Evolutionary conservation across 2,888 invertebrate genomes (phyloP).

Genomic region (Listrodromus nycthemerus): DNA sequence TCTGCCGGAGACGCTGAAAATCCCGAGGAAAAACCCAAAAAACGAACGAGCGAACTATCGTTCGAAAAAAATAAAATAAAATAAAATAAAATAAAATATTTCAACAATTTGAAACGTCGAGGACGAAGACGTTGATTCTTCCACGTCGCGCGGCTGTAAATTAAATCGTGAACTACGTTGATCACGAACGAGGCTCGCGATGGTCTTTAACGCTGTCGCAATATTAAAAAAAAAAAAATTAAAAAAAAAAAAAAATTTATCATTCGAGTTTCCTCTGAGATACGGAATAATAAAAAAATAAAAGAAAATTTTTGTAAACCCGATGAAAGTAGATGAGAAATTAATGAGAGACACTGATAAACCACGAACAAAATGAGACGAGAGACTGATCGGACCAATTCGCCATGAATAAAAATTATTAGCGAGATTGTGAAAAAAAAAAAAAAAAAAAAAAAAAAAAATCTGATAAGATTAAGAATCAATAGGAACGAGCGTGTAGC

Average conservation of each 20-base stretch:
- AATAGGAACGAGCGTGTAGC: background rate
- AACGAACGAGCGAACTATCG: conserved; percentile 18
- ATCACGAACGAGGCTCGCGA: background rate
- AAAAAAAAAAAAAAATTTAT: no score
- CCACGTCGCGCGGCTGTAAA: background rate
- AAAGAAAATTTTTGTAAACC: no score
- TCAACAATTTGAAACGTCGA: background rate
- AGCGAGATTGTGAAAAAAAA: background rate
- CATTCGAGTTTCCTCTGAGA: no score
- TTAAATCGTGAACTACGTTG: conserved; percentile 6
- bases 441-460: background rate
- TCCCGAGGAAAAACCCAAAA: conserved; percentile 37
- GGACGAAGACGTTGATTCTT: conserved; percentile 18
- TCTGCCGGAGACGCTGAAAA: conserved; percentile 38
- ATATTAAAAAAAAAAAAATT: no score
- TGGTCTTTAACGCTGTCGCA: background rate
- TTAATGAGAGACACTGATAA: no score
- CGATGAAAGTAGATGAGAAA: no score
- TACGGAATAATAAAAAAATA: no score
- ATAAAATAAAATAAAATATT: background rate
- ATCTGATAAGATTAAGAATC: background rate
- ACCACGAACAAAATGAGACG: no score
- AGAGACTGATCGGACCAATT: no score
- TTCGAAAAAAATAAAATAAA: conserved; percentile 3
- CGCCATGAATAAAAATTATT: no score